Evolutionary conservation across 2,888 invertebrate species (phyloP).

Genomic region (Heliconius erato): DNA sequence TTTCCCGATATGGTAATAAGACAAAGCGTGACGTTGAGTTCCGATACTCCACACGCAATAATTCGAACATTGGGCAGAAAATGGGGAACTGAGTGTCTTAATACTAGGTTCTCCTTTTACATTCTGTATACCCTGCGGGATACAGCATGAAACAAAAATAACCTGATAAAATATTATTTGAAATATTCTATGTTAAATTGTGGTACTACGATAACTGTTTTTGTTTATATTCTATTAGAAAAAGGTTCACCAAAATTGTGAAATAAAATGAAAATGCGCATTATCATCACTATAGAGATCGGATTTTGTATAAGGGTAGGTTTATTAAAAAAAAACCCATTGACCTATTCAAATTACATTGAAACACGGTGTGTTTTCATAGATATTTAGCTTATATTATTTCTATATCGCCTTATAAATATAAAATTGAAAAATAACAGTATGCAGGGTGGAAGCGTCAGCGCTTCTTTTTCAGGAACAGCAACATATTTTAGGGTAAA

Average conservation of each 20-base stretch:
- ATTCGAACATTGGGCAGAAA: neutral
- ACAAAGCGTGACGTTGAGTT: too few relatives aligned
- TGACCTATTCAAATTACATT: neutral
- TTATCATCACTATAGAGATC: neutral
- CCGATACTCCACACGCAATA: neutral
- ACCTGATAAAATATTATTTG: neutral
- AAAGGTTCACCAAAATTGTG: neutral
- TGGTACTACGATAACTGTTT: neutral
- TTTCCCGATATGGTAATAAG: neutral
- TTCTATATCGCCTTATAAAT: neutral
- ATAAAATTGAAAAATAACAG: neutral
- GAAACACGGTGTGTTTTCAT: neutral
- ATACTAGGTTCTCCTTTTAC: neutral
- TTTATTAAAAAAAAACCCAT: neutral
- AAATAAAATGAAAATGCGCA: neutral
- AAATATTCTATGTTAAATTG: too few relatives aligned
- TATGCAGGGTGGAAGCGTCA: too few relatives aligned
- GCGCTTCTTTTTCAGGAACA: too few relatives aligned
- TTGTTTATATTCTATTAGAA: slow-evolving; percentile 10
- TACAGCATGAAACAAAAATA: neutral
- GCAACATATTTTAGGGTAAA: too few relatives aligned
- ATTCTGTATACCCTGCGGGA: neutral
- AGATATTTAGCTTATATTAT: neutral
- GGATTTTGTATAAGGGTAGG: neutral
- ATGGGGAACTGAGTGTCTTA: neutral